Conservation (phyloP, 2,888 invertebrate species). For the Laothoe populi region DNA sequence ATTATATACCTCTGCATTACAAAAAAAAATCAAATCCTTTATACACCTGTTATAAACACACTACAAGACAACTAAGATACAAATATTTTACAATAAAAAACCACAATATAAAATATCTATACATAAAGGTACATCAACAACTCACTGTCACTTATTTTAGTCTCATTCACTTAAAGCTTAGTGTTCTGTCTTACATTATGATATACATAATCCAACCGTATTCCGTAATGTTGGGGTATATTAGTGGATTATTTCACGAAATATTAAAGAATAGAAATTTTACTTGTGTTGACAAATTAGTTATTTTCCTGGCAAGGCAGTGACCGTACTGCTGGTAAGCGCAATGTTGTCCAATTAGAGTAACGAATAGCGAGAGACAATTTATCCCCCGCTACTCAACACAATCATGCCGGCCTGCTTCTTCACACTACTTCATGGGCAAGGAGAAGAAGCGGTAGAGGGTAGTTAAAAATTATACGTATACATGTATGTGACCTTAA, state of each 20-base stretch:
- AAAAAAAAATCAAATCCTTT: not conserved
- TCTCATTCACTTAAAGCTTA: constrained; percentile 71
- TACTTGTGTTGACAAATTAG: no score
- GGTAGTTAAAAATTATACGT: no score
- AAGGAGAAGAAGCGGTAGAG: no score
- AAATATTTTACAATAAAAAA: constrained; percentile 35
- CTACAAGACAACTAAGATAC: not conserved
- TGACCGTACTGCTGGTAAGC: no score
- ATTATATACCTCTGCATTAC: no score
- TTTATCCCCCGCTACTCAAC: no score
- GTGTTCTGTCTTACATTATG: constrained; percentile 44
- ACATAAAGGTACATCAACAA: constrained; percentile 57
- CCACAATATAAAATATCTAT: constrained; percentile 51
- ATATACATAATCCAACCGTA: constrained; percentile 1
- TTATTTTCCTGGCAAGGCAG: no score
- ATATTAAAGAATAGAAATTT: not conserved
- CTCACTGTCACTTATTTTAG: constrained; percentile 57
- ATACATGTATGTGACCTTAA: no score
- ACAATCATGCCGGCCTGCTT: no score
- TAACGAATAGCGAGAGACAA: no score
- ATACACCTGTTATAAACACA: constrained; percentile 6
- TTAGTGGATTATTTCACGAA: not conserved
- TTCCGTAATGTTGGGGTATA: not conserved
- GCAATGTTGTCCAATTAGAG: no score
- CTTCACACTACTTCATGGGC: no score